These are phyloP conservation scores for Dione vanillae DNA, from an alignment of 2,888 invertebrate species.

Conservation along the genomic window DNA sequence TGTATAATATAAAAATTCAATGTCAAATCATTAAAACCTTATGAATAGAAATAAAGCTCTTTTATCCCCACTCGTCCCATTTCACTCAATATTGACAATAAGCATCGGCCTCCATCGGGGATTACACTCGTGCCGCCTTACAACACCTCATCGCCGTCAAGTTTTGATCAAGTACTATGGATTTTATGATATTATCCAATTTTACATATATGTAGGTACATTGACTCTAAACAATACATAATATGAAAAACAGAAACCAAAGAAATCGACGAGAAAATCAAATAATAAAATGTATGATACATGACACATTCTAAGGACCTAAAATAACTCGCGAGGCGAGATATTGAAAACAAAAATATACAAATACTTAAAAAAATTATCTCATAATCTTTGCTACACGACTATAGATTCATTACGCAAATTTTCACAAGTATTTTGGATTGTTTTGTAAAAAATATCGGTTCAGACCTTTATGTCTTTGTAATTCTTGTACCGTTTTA, in stretches of 20 bases:
- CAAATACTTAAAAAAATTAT: too few relatives aligned
- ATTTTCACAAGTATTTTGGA: too few relatives aligned
- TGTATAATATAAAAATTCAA: conserved; percentile 28
- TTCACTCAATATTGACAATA: conserved; percentile 33
- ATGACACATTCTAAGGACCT: too few relatives aligned
- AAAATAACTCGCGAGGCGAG: too few relatives aligned
- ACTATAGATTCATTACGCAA: too few relatives aligned
- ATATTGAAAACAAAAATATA: too few relatives aligned
- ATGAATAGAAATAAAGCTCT: conserved; percentile 30
- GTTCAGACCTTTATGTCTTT: too few relatives aligned
- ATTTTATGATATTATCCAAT: conserved; percentile 11
- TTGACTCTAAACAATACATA: not conserved
- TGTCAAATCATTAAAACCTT: conserved; percentile 44
- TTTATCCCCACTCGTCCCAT: conserved; percentile 44
- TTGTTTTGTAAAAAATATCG: too few relatives aligned
- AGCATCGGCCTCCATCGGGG: conserved; percentile 42
- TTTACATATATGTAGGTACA: not conserved
- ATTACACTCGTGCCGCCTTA: conserved; percentile 38
- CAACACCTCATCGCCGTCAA: conserved; percentile 24
- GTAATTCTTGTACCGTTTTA: too few relatives aligned
- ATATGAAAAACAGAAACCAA: not conserved
- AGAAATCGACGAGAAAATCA: too few relatives aligned
- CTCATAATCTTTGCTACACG: too few relatives aligned
- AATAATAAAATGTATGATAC: too few relatives aligned
- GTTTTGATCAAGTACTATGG: conserved; percentile 15